These are phyloP conservation scores for Rhaphigaster nebulosa DNA, from an alignment of 2,888 invertebrate genomes.

Conservation along the genomic window DNA sequence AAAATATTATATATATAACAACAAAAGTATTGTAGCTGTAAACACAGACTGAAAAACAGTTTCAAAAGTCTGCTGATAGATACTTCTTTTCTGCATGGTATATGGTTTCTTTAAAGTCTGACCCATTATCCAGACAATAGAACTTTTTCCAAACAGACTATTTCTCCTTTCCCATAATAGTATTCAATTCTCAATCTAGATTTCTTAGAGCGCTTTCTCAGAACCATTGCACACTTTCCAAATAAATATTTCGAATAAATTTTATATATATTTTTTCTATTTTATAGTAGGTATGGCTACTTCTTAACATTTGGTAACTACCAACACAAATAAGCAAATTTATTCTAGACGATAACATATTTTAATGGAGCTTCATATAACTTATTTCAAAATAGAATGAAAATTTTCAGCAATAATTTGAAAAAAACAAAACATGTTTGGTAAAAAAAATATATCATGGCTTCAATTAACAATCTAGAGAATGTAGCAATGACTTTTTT, in stretches of 20 bases:
- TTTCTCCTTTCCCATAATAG: constrained; percentile 26
- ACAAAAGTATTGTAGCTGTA: background rate
- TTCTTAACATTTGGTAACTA: too few relatives aligned
- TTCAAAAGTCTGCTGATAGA: background rate
- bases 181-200: background rate
- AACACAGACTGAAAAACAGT: background rate
- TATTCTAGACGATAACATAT: too few relatives aligned
- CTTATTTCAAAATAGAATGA: too few relatives aligned
- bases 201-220: background rate
- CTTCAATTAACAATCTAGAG: too few relatives aligned
- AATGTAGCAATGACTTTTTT: too few relatives aligned
- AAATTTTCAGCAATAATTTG: too few relatives aligned
- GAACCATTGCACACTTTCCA: background rate
- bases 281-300: too few relatives aligned
- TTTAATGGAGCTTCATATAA: too few relatives aligned
- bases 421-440: too few relatives aligned
- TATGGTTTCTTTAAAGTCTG: background rate
- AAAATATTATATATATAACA: background rate
- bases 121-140: background rate
- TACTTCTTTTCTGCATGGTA: background rate
- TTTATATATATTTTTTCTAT: too few relatives aligned
- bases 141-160: background rate
- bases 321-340: background rate
- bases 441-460: too few relatives aligned
- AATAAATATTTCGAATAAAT: background rate